Percentiles rank a stretch among this genome's conserved stretches.
These are phyloP conservation scores for Drosophila longiperda DNA, from an alignment of 2,888 invertebrate genomes.

Conservation along the genomic window DNA sequence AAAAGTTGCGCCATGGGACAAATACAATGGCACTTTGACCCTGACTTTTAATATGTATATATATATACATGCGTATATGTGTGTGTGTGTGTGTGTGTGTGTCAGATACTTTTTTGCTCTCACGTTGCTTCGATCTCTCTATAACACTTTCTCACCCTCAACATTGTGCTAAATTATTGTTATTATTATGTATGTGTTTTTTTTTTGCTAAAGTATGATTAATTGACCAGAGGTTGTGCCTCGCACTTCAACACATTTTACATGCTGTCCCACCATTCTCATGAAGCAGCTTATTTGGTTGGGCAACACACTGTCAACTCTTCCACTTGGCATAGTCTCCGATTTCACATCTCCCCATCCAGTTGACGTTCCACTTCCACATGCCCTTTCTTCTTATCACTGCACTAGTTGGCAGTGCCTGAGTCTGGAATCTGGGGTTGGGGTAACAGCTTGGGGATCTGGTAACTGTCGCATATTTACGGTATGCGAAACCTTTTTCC, in stretches of 20 bases:
- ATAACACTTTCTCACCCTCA: slow-evolving; percentile 3
- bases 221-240: slow-evolving; percentile 61
- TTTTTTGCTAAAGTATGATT: slow-evolving; percentile 66
- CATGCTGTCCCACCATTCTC: slow-evolving; percentile 1
- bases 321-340: slow-evolving; percentile 28
- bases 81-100: background rate
- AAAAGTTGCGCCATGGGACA: slow-evolving; percentile 55
- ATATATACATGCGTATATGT: background rate
- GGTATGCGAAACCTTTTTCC: slow-evolving; percentile 31
- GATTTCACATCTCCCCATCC: slow-evolving; percentile 20
- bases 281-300: slow-evolving; percentile 32
- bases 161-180: slow-evolving; percentile 68
- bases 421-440: background rate
- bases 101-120: slow-evolving; percentile 1
- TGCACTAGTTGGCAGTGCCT: slow-evolving; percentile 9
- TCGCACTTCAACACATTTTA: slow-evolving; percentile 53
- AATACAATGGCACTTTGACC: slow-evolving; percentile 75
- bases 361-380: background rate
- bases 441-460: background rate
- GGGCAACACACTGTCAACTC: slow-evolving; percentile 30
- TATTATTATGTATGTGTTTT: slow-evolving; percentile 69
- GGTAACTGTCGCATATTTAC: slow-evolving; percentile 17
- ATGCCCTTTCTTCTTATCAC: slow-evolving; percentile 25
- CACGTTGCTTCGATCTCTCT: background rate
- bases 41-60: slow-evolving; percentile 68